phyloP scores from a whole-genome alignment of 64 coral and sea anemone species.

The Dendronephthya gigantea region DNA sequence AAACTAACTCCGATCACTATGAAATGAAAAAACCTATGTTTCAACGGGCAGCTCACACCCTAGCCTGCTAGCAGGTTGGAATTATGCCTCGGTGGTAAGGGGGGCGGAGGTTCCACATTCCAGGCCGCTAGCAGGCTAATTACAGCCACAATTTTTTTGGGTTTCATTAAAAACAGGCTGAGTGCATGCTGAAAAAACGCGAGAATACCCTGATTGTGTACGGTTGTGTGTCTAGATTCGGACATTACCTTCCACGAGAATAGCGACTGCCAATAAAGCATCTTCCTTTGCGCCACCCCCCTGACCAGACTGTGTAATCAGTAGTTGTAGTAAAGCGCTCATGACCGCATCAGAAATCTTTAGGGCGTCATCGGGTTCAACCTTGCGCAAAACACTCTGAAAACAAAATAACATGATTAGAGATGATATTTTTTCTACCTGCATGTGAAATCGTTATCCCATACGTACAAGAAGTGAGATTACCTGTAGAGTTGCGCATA shows the following conservation, averaged over 20 bases:
- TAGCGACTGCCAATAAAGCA: slow-evolving; percentile 90
- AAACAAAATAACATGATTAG: not conserved
- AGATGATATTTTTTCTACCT: no score
- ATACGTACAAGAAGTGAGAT: not conserved
- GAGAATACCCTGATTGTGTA: no score
- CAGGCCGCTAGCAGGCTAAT: no score
- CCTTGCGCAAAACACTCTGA: slow-evolving; percentile 88
- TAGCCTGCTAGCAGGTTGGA: no score
- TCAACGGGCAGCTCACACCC: not conserved
- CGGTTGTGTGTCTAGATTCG: not conserved
- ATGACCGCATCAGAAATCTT: slow-evolving; percentile 72
- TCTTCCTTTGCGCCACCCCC: slow-evolving; percentile 79
- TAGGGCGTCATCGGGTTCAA: slow-evolving; percentile 55
- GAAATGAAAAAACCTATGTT: not conserved
- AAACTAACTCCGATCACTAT: slow-evolving; percentile 76
- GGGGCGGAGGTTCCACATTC: no score
- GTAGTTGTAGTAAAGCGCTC: slow-evolving; percentile 81
- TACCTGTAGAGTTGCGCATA: slow-evolving; percentile 97
- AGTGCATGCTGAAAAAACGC: no score
- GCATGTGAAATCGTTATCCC: no score
- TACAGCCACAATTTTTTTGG: no score
- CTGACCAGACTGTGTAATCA: slow-evolving; percentile 37
- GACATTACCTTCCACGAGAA: slow-evolving; percentile 68
- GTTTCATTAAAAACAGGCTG: no score
- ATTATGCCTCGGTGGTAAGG: no score